phyloP scores from a whole-genome alignment of 2,113 vertebrate genomes.

The Bubo blakistoni region DNA sequence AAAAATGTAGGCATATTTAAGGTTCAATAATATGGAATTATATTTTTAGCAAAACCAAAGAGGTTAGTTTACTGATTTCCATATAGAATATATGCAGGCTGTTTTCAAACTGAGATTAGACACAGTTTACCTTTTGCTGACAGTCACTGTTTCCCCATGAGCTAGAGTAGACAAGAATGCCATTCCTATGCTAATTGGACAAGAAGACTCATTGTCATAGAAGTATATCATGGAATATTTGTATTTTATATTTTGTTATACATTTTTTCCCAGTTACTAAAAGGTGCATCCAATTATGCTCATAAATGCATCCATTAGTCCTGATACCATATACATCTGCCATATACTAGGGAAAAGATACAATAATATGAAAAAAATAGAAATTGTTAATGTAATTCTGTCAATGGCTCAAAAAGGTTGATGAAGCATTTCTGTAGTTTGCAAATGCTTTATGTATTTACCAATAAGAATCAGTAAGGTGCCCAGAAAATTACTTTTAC shows the following conservation, averaged over 20 bases:
- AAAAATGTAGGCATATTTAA: constrained; percentile 19
- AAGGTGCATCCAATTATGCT: not conserved
- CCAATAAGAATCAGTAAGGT: not conserved
- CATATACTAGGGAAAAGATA: not conserved
- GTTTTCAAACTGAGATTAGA: constrained; percentile 44
- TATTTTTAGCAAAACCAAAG: constrained; percentile 37
- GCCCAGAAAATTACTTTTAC: not conserved
- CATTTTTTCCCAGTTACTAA: not conserved
- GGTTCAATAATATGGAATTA: not conserved
- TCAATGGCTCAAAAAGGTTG: not conserved
- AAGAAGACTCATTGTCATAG: constrained; percentile 22
- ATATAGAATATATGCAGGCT: constrained; percentile 32
- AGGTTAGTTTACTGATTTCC: constrained; percentile 33
- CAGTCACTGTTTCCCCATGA: constrained; percentile 15
- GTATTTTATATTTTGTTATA: not conserved
- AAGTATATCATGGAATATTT: not conserved
- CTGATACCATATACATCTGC: not conserved
- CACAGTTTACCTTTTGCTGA: constrained; percentile 56
- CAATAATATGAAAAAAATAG: not conserved
- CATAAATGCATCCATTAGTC: not conserved
- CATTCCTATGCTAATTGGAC: constrained; percentile 44
- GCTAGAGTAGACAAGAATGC: constrained; percentile 3
- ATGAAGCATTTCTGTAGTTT: not conserved
- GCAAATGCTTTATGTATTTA: not conserved
- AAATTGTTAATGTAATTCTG: not conserved